These are phyloP conservation scores for Intoshia linei DNA, from an alignment of 1,140 invertebrate genomes.

Conservation along the genomic window DNA sequence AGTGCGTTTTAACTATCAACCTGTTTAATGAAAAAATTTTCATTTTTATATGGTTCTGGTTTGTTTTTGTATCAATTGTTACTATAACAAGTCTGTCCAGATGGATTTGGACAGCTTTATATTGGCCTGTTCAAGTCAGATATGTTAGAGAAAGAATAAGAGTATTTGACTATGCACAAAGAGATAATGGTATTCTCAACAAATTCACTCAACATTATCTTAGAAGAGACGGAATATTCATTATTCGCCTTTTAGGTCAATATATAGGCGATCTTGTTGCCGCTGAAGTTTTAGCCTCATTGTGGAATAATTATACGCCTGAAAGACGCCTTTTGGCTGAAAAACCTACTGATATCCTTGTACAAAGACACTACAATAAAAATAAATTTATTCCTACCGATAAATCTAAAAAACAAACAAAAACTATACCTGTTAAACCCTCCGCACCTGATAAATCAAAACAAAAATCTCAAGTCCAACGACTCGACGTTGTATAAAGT, in stretches of 20 bases:
- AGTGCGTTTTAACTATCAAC: slow-evolving; percentile 18
- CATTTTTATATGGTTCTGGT: slow-evolving; percentile 21
- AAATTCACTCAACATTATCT: slow-evolving; percentile 7
- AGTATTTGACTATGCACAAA: slow-evolving; percentile 7
- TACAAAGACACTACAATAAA: too few relatives aligned
- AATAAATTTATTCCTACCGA: too few relatives aligned
- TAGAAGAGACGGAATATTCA: slow-evolving; percentile 9
- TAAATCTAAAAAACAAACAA: too few relatives aligned
- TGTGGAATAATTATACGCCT: slow-evolving; percentile 8
- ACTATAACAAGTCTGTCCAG: slow-evolving; percentile 8
- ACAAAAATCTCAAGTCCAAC: too few relatives aligned
- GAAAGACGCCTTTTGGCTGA: slow-evolving; percentile 6
- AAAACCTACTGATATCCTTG: too few relatives aligned
- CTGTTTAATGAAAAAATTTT: slow-evolving; percentile 22
- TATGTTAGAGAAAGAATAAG: slow-evolving; percentile 6
- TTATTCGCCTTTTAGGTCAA: slow-evolving; percentile 7
- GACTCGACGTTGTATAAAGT: too few relatives aligned
- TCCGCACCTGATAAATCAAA: too few relatives aligned
- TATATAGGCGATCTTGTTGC: slow-evolving; percentile 8
- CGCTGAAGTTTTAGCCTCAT: slow-evolving; percentile 6
- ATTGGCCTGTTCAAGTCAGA: slow-evolving; percentile 7
- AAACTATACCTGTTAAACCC: too few relatives aligned
- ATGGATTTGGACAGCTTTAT: slow-evolving; percentile 6
- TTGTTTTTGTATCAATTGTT: slow-evolving; percentile 14
- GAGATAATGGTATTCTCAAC: slow-evolving; percentile 5